These are phyloP conservation scores for Triplophysa siluroides DNA, from an alignment of 2,113 vertebrate genomes.

Conservation along the genomic window DNA sequence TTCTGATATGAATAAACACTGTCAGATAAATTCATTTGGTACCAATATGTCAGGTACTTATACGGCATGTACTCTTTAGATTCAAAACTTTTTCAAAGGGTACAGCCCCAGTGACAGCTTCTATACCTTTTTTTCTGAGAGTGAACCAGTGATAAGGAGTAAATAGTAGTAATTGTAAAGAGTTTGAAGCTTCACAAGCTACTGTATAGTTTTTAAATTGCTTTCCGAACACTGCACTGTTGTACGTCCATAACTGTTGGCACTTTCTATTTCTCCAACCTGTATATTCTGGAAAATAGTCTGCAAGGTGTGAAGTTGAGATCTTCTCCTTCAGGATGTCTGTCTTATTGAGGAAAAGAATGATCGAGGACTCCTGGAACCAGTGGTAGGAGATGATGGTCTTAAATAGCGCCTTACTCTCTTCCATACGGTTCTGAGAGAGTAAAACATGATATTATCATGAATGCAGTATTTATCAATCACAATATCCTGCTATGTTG, in stretches of 20 bases:
- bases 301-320: conserved; percentile 76
- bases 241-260: neutral
- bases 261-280: conserved; percentile 65
- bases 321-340: conserved; percentile 89
- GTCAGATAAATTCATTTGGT: no score
- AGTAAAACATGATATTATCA: neutral
- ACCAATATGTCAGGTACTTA: no score
- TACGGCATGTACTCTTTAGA: no score
- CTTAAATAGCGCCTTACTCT: conserved; percentile 87
- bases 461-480: neutral
- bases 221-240: neutral
- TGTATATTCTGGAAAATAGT: conserved; percentile 81
- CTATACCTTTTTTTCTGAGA: no score
- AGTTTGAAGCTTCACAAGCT: neutral
- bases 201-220: neutral
- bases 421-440: conserved; percentile 81
- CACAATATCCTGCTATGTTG: neutral
- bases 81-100: no score
- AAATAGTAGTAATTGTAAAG: no score
- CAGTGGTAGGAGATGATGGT: conserved; percentile 80
- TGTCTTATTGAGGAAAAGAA: conserved; percentile 89
- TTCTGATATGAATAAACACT: no score
- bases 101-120: no score
- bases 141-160: no score
- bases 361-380: conserved; percentile 85